Base-by-base conservation (phyloP, 2,113 vertebrate species). In the Clarias macrocephalus region DNA sequence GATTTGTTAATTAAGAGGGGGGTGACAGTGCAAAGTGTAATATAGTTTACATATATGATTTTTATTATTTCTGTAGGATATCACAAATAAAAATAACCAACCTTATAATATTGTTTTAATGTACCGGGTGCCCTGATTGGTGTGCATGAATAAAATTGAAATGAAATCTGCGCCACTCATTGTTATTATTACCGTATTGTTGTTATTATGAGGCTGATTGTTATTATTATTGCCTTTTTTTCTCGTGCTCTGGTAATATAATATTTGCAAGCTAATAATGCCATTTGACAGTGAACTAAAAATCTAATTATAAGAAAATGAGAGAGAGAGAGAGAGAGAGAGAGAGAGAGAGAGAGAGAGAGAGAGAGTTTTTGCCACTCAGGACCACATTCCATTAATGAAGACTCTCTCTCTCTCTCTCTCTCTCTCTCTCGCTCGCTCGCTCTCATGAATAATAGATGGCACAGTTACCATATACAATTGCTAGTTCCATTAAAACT, bases 251-350 rank as follows among this genome's bases (percentile, higher is more conserved):
- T 19, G 7, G n/a, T 57, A 30, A 80, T 57, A 57, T 80, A 57
- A 25, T 57, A 30, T 57, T 30, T n/a, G 76, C 76, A 80, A 18
- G 54, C 54, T 80, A 28, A 80, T 80, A 30, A 80, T 57, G 23
- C 75, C 28, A 54, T 56, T 79, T 79, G 75, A 25, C 75, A 80
- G 8, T 57, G 76, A 80, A 57, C 54, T 80, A 54, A 80, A 80
- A 80, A 56, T 79, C 8, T 25, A 79, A 79, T 79, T n/a, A 19
- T 54, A 48, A 6, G 42, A 0, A 12, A 52, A 11, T 5, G 42
- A 23, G 33, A 42, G 8, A 21, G 70, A 42, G 33, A 9, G 65
- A 28, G 65, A 28, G 54, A 56, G 59, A 59, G 57, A 59, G 59
- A 60, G 18, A 62, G 60, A 62, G 60, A 62, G 60, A 23, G 60